Evolutionary conservation across 2,888 invertebrate genomes (phyloP), one percentile per base, ranked within the genome.

Genomic region (Galerucella calmariensis): DNA sequence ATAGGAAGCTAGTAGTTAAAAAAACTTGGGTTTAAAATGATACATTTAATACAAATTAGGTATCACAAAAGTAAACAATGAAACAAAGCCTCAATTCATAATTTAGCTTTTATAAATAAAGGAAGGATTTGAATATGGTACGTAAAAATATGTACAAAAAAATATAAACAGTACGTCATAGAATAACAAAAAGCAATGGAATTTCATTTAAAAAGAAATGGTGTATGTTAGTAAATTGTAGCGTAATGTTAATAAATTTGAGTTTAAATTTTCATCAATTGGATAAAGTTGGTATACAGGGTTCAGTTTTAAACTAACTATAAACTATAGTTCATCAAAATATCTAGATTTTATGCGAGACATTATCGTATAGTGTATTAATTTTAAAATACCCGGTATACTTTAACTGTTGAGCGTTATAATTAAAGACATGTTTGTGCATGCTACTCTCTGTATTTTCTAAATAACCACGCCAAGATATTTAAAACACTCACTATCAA

Each of bases 101-200:
- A 48, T 61, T 48, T 48, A 61, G 58, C 48, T 48, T n/a, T 68
- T 69, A 62, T 51, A 65, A 46, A 65, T 41, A 6, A 51, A 48
- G 61, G 48, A 69, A 61, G 14, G 27, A 51, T 27, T 61, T 35
- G 14, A 11, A 48, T 62, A 48, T 48, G n/a, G 44, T 44, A 46
- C 2, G 59, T 41, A 51, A 53, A 41, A 53, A 16, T 73, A 69
- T 73, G 11, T 73, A 73, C 73, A 73, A 56, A 56, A 56, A 69
- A 66, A 58, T 66, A 69, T 59, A 73, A 66, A 69, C 24, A 51
- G 59, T 62, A 62, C 14, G 8, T 41, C 41, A n/a, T 16, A 41
- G 35, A 58, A 58, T 58, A 48, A 48, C 48, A 48, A 48, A 48
- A 12, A 48, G 14, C 48, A 48, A 48, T 12, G 12, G 5, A 12